These are phyloP conservation scores for Setipinna tenuifilis DNA, from an alignment of 2,797 vertebrate species.

Conservation along the genomic window DNA sequence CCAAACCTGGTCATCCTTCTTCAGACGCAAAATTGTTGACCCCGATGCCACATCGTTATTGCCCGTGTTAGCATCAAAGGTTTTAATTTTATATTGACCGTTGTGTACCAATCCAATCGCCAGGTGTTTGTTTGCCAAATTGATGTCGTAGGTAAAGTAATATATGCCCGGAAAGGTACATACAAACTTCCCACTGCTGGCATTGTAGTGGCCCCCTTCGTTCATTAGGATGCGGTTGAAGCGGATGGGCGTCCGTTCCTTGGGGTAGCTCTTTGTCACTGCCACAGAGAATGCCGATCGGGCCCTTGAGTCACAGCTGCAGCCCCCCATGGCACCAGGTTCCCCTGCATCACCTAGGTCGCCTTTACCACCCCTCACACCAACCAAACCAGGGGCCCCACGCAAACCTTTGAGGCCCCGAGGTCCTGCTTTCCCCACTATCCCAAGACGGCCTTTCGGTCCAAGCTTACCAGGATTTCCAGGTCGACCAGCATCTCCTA, in stretches of 20 bases:
- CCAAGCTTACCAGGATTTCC: conserved; percentile 89
- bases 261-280: conserved; percentile 91
- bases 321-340: conserved; percentile 82
- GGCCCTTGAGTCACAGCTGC: conserved; percentile 80
- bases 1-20: conserved; percentile 90
- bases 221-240: conserved; percentile 95
- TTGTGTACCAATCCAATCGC: conserved; percentile 97
- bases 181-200: conserved; percentile 89
- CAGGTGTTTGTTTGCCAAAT: conserved; percentile 93
- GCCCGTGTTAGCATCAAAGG: conserved; percentile 95
- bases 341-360: conserved; percentile 81
- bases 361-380: conserved; percentile 81
- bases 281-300: conserved; percentile 94
- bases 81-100: conserved; percentile 93
- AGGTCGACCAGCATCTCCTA: conserved; percentile 85
- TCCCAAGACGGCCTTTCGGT: conserved; percentile 84
- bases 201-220: conserved; percentile 90
- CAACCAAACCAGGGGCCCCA: conserved; percentile 78
- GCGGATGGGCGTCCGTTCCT: conserved; percentile 90
- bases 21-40: conserved; percentile 88
- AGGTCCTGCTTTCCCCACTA: conserved; percentile 87
- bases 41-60: conserved; percentile 95
- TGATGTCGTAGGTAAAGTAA: conserved; percentile 96
- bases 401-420: conserved; percentile 83
- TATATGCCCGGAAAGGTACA: conserved; percentile 91